Conservation (phyloP, 2,888 invertebrate genomes). For the Lasioglossum figueresi region DNA sequence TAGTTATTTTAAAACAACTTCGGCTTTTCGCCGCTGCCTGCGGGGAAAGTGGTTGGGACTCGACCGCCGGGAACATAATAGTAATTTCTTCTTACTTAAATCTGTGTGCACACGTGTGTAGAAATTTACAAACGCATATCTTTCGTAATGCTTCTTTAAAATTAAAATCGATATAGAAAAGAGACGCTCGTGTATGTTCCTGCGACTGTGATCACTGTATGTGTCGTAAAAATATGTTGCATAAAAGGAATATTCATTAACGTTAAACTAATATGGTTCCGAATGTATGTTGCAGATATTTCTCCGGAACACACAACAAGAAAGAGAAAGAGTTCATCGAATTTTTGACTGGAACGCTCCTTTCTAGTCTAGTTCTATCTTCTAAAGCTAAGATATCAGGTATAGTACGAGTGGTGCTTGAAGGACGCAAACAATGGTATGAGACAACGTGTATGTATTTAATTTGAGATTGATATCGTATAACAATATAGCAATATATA, state of each 20-base stretch:
- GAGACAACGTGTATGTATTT: slow-evolving; percentile 81
- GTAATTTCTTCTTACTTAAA: slow-evolving; percentile 22
- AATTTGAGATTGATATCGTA: slow-evolving; percentile 77
- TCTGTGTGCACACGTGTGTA: neutral
- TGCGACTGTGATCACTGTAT: neutral
- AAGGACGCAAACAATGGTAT: slow-evolving; percentile 65
- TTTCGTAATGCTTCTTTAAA: neutral
- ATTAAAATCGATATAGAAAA: neutral
- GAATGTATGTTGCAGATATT: slow-evolving; percentile 27
- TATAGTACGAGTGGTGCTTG: neutral
- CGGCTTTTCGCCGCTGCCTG: slow-evolving; percentile 8
- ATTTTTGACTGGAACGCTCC: neutral
- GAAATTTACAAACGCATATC: neutral
- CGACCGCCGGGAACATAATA: slow-evolving; percentile 8
- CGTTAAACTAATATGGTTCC: neutral
- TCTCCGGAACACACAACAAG: no score
- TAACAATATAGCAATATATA: slow-evolving; percentile 78
- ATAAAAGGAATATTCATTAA: neutral
- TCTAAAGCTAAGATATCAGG: neutral
- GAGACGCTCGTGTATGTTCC: neutral
- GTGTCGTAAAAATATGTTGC: neutral
- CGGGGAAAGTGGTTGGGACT: slow-evolving; percentile 43
- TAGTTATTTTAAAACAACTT: slow-evolving; percentile 71
- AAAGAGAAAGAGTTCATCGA: neutral
- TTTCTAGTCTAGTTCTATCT: neutral